These are phyloP conservation scores for Bombus breviceps DNA, from an alignment of 1,140 invertebrate species.

Conservation along the genomic window DNA sequence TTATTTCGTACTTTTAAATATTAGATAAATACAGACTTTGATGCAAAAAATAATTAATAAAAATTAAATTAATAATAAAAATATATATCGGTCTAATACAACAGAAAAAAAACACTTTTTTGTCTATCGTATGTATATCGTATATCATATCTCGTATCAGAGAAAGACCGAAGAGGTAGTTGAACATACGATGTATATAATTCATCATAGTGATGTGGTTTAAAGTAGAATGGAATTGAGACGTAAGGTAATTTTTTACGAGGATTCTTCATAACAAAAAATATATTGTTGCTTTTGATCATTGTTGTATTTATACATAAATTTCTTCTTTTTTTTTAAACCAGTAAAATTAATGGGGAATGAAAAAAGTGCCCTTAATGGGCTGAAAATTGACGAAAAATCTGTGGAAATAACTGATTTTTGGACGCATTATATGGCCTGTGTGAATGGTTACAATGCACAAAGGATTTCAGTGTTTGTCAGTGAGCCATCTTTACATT, in stretches of 20 bases:
- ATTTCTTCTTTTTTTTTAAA: not conserved
- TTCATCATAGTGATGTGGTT: not conserved
- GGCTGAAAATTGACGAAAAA: slow-evolving; percentile 89
- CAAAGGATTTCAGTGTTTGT: slow-evolving; percentile 89
- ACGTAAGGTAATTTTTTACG: not conserved
- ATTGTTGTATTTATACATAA: not conserved
- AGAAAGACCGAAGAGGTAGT: not conserved
- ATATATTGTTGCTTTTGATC: not conserved
- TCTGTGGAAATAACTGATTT: slow-evolving; percentile 89
- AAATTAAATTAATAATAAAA: not conserved
- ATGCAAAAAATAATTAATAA: not conserved
- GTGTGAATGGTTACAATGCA: slow-evolving; percentile 82
- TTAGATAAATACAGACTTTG: not conserved
- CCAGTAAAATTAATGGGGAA: slow-evolving; percentile 86
- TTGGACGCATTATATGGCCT: slow-evolving; percentile 89
- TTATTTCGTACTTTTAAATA: not conserved
- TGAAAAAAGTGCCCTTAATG: slow-evolving; percentile 87
- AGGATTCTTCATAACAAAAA: not conserved
- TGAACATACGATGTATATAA: not conserved
- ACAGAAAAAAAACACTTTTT: not conserved
- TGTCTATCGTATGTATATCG: not conserved
- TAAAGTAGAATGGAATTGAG: not conserved
- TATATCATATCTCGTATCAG: not conserved
- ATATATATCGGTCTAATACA: not conserved
- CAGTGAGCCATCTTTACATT: slow-evolving; percentile 85